Conservation (phyloP, 2,113 vertebrate species). For the Ascaphus truei region DNA sequence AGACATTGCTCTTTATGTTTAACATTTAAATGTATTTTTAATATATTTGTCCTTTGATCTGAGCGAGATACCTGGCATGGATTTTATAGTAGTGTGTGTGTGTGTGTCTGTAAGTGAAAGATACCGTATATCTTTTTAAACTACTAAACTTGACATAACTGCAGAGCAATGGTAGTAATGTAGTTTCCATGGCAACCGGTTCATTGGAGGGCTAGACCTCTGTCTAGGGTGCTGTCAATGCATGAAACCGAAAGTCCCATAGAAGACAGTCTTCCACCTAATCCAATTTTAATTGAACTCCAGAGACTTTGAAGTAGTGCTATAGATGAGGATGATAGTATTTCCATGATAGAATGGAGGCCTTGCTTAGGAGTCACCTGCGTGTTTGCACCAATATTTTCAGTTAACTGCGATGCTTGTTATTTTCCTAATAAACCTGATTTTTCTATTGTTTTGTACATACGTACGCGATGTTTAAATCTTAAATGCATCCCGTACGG, state of each 20-base stretch:
- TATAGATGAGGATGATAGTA: conserved; percentile 67
- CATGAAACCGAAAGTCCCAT: conserved; percentile 58
- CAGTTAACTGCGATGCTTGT: no score
- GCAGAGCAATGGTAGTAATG: conserved; percentile 50
- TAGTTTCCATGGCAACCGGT: conserved; percentile 67
- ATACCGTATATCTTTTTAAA: conserved; percentile 39
- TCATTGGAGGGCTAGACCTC: conserved; percentile 64
- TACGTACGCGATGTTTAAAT: no score
- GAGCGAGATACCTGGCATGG: neutral
- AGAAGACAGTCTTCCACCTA: conserved; percentile 72
- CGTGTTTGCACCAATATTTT: conserved; percentile 46
- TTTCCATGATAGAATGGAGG: conserved; percentile 54
- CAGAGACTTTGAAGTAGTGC: conserved; percentile 95
- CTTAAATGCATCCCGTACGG: no score
- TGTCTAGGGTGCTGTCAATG: conserved; percentile 69
- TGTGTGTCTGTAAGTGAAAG: neutral
- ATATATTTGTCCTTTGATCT: neutral
- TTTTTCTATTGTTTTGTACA: no score
- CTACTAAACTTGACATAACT: conserved; percentile 47
- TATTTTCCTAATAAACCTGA: no score
- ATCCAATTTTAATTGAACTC: conserved; percentile 99
- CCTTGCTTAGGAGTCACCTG: conserved; percentile 68
- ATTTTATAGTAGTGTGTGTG: neutral
- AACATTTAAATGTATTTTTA: no score
- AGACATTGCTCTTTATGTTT: no score